Conservation (phyloP, 2,797 vertebrate species). For the Xenops minutus region DNA sequence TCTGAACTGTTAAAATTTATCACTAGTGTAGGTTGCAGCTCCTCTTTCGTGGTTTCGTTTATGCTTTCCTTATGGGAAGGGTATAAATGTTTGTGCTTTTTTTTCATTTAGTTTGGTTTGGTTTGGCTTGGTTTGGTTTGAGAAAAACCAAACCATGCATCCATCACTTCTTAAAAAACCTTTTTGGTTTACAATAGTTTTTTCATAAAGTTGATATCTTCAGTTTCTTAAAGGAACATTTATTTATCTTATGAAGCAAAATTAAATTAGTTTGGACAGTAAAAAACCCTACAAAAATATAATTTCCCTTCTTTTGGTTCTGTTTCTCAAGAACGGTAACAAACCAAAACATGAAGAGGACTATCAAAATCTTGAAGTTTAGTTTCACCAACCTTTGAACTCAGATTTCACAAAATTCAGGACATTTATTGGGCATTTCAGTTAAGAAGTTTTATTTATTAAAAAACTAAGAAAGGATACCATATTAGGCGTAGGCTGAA, state of each 20-base stretch:
- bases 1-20: background rate
- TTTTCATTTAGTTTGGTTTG: background rate
- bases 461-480: background rate
- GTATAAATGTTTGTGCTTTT: fast-evolving
- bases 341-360: background rate
- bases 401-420: background rate
- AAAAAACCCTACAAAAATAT: background rate
- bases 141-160: background rate
- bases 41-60: background rate
- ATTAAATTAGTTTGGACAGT: background rate
- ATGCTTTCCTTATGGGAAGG: background rate
- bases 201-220: background rate
- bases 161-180: background rate
- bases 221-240: background rate
- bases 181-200: background rate
- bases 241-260: background rate
- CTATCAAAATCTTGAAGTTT: background rate
- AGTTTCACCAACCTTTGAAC: background rate
- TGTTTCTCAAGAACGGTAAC: background rate
- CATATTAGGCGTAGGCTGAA: background rate
- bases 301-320: background rate
- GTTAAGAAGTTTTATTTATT: background rate
- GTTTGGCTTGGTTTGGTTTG: background rate
- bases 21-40: background rate
- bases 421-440: background rate